Evolutionary conservation across 2,888 invertebrate genomes (phyloP).

Genomic region (Chrysolina oricalcia): DNA sequence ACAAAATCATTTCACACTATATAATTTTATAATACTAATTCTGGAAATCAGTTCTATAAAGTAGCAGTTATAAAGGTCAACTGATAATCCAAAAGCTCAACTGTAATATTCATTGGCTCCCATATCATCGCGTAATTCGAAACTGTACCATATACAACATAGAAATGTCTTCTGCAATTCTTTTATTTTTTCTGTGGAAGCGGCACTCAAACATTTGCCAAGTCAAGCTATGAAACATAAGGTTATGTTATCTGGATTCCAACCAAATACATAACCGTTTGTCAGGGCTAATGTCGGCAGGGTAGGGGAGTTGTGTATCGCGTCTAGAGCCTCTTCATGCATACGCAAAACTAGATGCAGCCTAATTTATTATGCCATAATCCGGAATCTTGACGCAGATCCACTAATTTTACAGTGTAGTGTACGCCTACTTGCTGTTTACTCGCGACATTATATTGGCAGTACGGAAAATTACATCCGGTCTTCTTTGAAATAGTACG

Average conservation of each 20-base stretch:
- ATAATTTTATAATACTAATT: neutral
- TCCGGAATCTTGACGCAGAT: slow-evolving; percentile 54
- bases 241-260: slow-evolving; percentile 70
- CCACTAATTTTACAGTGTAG: slow-evolving; percentile 61
- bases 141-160: slow-evolving; percentile 28
- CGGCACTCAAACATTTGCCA: slow-evolving; percentile 59
- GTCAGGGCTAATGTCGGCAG: slow-evolving; percentile 69
- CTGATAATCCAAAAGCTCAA: neutral
- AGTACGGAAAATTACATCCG: slow-evolving; percentile 63
- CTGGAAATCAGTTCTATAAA: neutral
- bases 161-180: slow-evolving; percentile 14
- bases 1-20: too few relatives aligned
- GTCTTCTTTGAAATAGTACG: slow-evolving; percentile 62
- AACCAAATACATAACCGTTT: slow-evolving; percentile 73
- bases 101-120: slow-evolving; percentile 17
- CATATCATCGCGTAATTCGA: slow-evolving; percentile 29
- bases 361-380: slow-evolving; percentile 65
- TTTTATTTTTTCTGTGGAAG: slow-evolving; percentile 30
- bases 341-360: slow-evolving; percentile 50
- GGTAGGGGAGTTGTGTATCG: slow-evolving; percentile 43
- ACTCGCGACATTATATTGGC: slow-evolving; percentile 66
- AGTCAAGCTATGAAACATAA: slow-evolving; percentile 68
- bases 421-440: slow-evolving; percentile 62
- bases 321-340: slow-evolving; percentile 57
- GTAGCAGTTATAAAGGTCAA: neutral